Percentiles rank a stretch among this genome's conserved stretches.
Conservation (phyloP, 2,797 vertebrate genomes). For the Helostoma temminkii region DNA sequence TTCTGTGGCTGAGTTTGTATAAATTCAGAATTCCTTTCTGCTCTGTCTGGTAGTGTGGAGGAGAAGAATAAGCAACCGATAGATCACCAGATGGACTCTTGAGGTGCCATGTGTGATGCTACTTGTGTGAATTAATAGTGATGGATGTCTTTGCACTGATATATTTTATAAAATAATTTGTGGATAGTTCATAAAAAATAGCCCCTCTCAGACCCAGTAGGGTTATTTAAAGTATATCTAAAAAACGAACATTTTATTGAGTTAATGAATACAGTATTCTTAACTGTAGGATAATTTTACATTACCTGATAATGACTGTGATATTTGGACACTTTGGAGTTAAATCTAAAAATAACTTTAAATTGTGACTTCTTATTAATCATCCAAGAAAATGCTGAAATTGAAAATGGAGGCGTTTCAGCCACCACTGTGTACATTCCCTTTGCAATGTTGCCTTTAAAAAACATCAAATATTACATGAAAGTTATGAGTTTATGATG, state of each 20-base stretch:
- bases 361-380: background rate
- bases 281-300: background rate
- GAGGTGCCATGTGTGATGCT: background rate
- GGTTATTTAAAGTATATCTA: background rate
- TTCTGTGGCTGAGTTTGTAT: constrained; percentile 31
- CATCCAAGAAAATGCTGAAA: background rate
- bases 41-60: constrained; percentile 24
- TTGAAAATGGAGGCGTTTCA: background rate
- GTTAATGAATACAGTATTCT: background rate
- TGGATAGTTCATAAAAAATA: background rate
- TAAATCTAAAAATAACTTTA: background rate
- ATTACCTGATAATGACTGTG: background rate
- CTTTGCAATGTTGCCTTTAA: no score
- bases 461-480: no score
- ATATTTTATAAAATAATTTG: background rate
- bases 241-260: background rate
- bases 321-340: background rate
- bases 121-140: no score
- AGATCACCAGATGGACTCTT: constrained; percentile 9
- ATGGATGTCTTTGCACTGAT: background rate
- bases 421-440: no score
- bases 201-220: background rate
- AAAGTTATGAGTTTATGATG: background rate
- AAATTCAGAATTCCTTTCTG: constrained; percentile 52
- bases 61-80: background rate